Base-by-base conservation (phyloP, 2,888 invertebrate species). In the Heliothis peltigera region DNA sequence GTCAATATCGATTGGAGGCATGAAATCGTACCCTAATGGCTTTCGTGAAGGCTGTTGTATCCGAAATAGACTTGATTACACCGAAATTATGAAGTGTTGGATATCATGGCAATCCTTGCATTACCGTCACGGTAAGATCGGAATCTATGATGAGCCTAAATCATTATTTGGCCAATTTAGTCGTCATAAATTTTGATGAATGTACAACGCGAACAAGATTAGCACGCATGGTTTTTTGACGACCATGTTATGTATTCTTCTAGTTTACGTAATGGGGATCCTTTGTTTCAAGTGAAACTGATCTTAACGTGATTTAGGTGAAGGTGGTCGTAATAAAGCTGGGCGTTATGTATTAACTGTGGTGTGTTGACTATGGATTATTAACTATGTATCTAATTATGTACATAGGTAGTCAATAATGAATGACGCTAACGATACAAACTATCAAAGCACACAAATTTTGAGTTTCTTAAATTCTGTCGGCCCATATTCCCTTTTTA, bases 91-190 rank as follows among this genome's bases (percentile, higher is more conserved):
- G 19, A 48, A 52, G 54, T 58, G 46, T 58, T 19, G 57, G 28
- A 48, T 60, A 42, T 53, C 22, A 10, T 48, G 15, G 18, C 56
- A 19, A 39, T 53, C 15, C 22, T 55, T 55, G 18, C 15, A 42
- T 43, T 43, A 43, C 35, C 48, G 61, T 66, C 75, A 75, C 76
- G 70, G 46, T 46, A 66, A 68, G 44, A 22, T 58, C 35, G 25
- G 25, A 58, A 56, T 60, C 44, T 65, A 52, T 56, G 46, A 55
- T 60, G 62, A 69, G 28, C 69, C 64, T 64, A 57, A 56, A 56
- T 32, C 57, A 52, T 64, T 77, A 60, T 75, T 67, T 63, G 25
- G 21, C 35, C 51, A 73, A 76, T 76, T 69, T 77, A 61, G 15
- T 54, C 19, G 52, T 77, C 59, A 56, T 62, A 48, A 53, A 60